Evolutionary conservation across 2,797 vertebrate genomes (phyloP), one percentile per base, ranked within the genome.

Genomic region (Chaetophractus vellerosus): DNA sequence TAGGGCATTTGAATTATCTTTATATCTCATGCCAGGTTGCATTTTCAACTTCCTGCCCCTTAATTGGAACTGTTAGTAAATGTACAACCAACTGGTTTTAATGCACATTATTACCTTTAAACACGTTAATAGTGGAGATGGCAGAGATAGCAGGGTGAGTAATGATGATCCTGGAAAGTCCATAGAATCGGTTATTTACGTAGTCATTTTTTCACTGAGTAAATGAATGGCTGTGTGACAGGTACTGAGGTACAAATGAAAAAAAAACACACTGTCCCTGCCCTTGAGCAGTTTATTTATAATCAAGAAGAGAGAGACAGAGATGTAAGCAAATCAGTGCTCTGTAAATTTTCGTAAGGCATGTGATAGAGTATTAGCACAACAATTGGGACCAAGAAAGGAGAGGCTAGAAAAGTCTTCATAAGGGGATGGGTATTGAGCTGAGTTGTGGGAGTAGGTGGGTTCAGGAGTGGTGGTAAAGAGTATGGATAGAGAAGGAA

Each of bases 1-100:
- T 41, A 89, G 8, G 12, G 21, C 14, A 69, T 83, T 95, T 81
- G 57, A 91, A 63, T 95, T 89, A 71, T 85, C 72, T 93, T 89
- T 79, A 38, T 36, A 31, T 71, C 69, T 92, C 36, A 63, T 71
- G 26, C 91, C 45, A 95, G 45, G 66, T 57, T 84, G 15, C 14
- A 64, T 79, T 72, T 95, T 69, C 88, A 82, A 18, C 45, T 63
- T 85, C 10, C 45, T 1, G 28, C 12, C 7, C 86, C 41, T 85
- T 96, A 33, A n/a, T 64, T 84, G 64, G 23, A 72, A 52, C 33
- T 63, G 28, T 75, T 72, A 5, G 6, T 48, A 86, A 59, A 50
- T 57, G 5, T 55, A 75, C 9, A 87, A 57, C 48, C 31, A 75
- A 63, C 10, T 41, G 48, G 19, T 76, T 90, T 90, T 84, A 90